Conservation (phyloP, 1,140 invertebrate genomes). For the Zaprionus kolodkinae region DNA sequence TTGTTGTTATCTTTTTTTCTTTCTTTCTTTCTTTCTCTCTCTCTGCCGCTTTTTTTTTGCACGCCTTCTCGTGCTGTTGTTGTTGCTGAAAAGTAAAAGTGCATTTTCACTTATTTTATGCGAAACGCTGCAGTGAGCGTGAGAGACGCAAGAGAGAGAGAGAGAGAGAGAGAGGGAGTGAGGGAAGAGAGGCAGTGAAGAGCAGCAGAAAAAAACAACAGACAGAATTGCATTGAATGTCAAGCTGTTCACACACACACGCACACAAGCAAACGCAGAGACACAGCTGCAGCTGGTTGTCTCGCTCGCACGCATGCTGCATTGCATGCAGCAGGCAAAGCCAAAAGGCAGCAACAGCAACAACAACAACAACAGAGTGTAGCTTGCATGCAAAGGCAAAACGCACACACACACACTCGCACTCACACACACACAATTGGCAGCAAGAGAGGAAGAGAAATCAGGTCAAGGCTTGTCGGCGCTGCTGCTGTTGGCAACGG, state of each 20-base stretch:
- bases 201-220: conserved; percentile 43
- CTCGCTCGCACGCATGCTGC: conserved; percentile 52
- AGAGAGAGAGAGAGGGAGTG: conserved; percentile 20
- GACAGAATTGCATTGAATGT: conserved; percentile 80
- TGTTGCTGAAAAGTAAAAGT: conserved; percentile 82
- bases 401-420: conserved; percentile 40
- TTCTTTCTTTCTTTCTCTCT: background rate
- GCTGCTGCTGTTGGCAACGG: conserved; percentile 54
- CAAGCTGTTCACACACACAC: conserved; percentile 68
- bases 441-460: conserved; percentile 84
- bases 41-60: conserved; percentile 39
- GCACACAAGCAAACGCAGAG: background rate
- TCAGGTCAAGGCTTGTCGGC: conserved; percentile 84
- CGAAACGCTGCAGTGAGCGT: conserved; percentile 47
- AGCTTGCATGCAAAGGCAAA: conserved; percentile 71
- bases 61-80: background rate
- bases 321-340: conserved; percentile 38
- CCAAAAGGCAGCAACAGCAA: conserved; percentile 37
- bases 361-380: conserved; percentile 56
- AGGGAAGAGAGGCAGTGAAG: conserved; percentile 27
- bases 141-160: conserved; percentile 11
- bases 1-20: conserved; percentile 15
- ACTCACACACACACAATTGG: conserved; percentile 55
- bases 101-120: conserved; percentile 84
- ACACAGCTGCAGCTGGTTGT: conserved; percentile 45